Evolutionary conservation across 2,888 invertebrate genomes (phyloP).

Genomic region (Melinopterus prodromus): DNA sequence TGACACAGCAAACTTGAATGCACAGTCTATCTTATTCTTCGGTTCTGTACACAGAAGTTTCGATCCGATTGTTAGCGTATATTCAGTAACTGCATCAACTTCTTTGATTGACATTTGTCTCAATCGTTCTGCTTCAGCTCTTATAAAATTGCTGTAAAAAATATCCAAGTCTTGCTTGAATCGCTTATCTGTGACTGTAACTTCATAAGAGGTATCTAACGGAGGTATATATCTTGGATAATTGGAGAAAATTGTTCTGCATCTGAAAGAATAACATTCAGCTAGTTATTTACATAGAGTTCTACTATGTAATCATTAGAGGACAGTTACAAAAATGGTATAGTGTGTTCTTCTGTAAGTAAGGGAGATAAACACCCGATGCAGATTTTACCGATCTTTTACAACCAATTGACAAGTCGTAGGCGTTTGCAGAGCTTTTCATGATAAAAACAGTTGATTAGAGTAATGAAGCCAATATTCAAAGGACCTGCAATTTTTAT

Average conservation of each 20-base stretch:
- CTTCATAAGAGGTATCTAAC: slow-evolving; percentile 44
- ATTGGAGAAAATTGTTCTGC: slow-evolving; percentile 54
- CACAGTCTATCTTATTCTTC: neutral
- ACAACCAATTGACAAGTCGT: too few species aligned
- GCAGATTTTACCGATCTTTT: too few species aligned
- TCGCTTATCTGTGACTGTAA: slow-evolving; percentile 42
- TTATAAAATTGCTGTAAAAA: slow-evolving; percentile 43
- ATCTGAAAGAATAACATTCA: slow-evolving; percentile 43
- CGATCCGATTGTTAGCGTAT: neutral
- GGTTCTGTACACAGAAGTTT: neutral
- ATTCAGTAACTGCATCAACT: slow-evolving; percentile 13
- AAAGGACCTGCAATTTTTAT: too few species aligned
- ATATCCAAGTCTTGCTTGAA: slow-evolving; percentile 41
- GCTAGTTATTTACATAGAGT: too few species aligned
- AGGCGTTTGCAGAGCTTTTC: too few species aligned
- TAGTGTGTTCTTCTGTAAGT: too few species aligned
- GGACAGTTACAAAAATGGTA: too few species aligned
- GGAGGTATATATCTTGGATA: slow-evolving; percentile 46
- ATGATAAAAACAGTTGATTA: too few species aligned
- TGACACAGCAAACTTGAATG: neutral
- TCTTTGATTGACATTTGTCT: neutral
- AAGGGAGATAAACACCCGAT: too few species aligned
- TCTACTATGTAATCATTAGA: too few species aligned
- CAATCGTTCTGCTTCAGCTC: slow-evolving; percentile 24
- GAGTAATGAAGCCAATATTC: too few species aligned